Evolutionary conservation across 2,113 vertebrate species (phyloP).

Genomic region (Pelvicachromis taeniatus): DNA sequence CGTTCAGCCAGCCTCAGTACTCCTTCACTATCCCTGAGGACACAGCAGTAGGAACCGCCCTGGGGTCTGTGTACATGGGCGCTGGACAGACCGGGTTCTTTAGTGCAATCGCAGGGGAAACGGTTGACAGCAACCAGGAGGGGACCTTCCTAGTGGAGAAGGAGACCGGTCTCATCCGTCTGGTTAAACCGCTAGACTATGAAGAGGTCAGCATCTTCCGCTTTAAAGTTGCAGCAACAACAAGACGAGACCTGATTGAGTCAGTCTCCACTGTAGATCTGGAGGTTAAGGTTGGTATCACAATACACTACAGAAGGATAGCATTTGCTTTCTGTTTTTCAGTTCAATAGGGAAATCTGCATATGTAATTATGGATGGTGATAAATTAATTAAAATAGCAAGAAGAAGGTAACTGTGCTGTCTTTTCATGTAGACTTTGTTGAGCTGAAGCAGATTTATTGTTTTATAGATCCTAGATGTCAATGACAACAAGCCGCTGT

Average conservation of each 20-base stretch:
- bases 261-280: constrained; percentile 86
- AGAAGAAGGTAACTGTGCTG: neutral
- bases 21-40: constrained; percentile 89
- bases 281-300: constrained; percentile 81
- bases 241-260: constrained; percentile 83
- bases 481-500: constrained; percentile 93
- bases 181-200: constrained; percentile 87
- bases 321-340: neutral
- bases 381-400: neutral
- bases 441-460: neutral
- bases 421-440: neutral
- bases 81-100: constrained; percentile 79
- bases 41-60: constrained; percentile 79
- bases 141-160: constrained; percentile 86
- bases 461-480: constrained; percentile 76
- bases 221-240: constrained; percentile 87
- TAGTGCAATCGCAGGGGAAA: constrained; percentile 81
- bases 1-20: constrained; percentile 92
- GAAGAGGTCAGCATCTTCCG: constrained; percentile 81
- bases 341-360: neutral
- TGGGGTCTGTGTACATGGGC: constrained; percentile 85
- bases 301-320: neutral
- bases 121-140: constrained; percentile 83
- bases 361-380: neutral
- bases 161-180: constrained; percentile 84